These are phyloP conservation scores for Colinus virginianus DNA, from an alignment of 2,113 vertebrate species.

Conservation along the genomic window DNA sequence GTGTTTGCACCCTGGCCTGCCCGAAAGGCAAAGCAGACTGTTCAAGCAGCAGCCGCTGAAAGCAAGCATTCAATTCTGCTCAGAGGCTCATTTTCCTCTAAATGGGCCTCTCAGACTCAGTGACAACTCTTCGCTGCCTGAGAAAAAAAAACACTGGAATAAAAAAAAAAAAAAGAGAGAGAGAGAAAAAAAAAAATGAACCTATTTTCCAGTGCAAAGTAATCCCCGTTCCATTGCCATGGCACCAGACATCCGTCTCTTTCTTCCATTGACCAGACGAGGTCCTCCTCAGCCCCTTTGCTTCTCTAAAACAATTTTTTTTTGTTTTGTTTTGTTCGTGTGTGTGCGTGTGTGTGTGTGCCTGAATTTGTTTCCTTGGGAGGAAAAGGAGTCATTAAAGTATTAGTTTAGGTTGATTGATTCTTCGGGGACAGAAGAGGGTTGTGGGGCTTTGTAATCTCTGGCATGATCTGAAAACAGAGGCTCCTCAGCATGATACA, in stretches of 20 bases:
- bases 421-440: slow-evolving; percentile 66
- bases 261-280: slow-evolving; percentile 89
- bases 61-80: slow-evolving; percentile 70
- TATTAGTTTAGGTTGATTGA: slow-evolving; percentile 77
- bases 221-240: slow-evolving; percentile 91
- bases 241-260: slow-evolving; percentile 90
- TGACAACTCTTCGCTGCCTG: slow-evolving; percentile 76
- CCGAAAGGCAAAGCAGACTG: slow-evolving; percentile 71
- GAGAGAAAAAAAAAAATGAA: slow-evolving; percentile 53
- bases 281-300: slow-evolving; percentile 69
- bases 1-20: slow-evolving; percentile 67
- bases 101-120: slow-evolving; percentile 76
- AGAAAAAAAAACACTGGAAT: slow-evolving; percentile 66
- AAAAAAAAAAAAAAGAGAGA: slow-evolving; percentile 51
- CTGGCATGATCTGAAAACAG: slow-evolving; percentile 42
- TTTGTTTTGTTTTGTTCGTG: not conserved
- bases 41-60: slow-evolving; percentile 64
- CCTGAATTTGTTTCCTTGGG: slow-evolving; percentile 75
- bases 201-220: slow-evolving; percentile 86
- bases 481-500: slow-evolving; percentile 29
- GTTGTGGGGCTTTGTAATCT: slow-evolving; percentile 65
- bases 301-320: slow-evolving; percentile 4
- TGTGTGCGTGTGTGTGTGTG: not conserved
- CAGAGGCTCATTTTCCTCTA: slow-evolving; percentile 68
- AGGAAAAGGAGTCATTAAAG: slow-evolving; percentile 79